phyloP scores from a whole-genome alignment of 2,888 invertebrate genomes.

The Chydorus sphaericus region DNA sequence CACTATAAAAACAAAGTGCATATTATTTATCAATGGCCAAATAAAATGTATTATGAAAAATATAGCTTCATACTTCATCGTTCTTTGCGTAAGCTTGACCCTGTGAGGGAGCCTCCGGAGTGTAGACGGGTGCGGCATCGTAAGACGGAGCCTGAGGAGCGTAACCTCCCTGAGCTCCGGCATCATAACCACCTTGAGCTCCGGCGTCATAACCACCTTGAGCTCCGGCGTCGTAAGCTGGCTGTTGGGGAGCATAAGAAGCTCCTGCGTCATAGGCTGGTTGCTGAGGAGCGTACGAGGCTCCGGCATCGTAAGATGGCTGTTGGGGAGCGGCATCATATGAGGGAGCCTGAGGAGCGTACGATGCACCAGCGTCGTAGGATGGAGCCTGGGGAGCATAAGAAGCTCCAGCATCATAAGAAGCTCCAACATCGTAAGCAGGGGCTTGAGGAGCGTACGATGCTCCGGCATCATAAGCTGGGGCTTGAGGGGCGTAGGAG shows the following conservation, averaged over 20 bases:
- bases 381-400: background rate
- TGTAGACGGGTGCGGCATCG: background rate
- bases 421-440: slow-evolving; percentile 8
- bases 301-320: background rate
- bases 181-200: background rate
- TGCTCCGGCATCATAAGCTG: slow-evolving; percentile 9
- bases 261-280: slow-evolving; percentile 6
- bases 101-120: background rate
- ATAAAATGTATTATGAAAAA: too few species aligned
- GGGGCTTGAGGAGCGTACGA: background rate
- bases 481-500: background rate
- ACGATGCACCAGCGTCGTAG: slow-evolving; percentile 1
- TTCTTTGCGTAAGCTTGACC: slow-evolving; percentile 1
- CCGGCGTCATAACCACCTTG: background rate
- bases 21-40: too few species aligned
- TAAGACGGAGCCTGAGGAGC: background rate
- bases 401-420: background rate
- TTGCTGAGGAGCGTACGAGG: background rate
- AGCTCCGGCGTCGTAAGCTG: background rate
- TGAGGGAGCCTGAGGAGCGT: slow-evolving; percentile 4
- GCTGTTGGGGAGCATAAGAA: slow-evolving; percentile 2
- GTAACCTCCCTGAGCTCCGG: too few species aligned
- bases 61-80: too few species aligned
- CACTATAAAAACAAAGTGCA: too few species aligned
- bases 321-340: slow-evolving; percentile 1